phyloP scores from a whole-genome alignment of 2,888 invertebrate genomes.

The Aplocera efformata region DNA sequence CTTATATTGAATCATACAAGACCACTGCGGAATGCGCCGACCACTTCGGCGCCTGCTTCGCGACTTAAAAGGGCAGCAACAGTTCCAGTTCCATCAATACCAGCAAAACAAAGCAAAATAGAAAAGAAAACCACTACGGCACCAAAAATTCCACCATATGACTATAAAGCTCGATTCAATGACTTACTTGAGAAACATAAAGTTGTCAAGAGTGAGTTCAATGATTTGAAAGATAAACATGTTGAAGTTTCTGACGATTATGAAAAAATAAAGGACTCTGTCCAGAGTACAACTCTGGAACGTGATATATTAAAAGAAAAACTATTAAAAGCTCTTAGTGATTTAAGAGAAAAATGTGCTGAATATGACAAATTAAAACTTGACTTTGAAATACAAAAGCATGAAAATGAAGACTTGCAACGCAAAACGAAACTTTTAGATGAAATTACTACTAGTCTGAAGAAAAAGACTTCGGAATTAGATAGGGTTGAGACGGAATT shows the following conservation, averaged over 20 bases:
- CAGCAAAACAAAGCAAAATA: slow-evolving; percentile 56
- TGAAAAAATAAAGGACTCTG: slow-evolving; percentile 69
- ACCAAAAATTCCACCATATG: slow-evolving; percentile 82
- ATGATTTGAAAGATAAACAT: slow-evolving; percentile 72
- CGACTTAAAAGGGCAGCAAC: slow-evolving; percentile 62
- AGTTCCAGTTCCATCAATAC: slow-evolving; percentile 47
- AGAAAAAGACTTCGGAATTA: slow-evolving; percentile 59
- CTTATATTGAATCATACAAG: slow-evolving; percentile 65
- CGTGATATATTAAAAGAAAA: slow-evolving; percentile 62
- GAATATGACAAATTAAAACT: slow-evolving; percentile 62
- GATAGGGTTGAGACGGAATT: slow-evolving; percentile 59
- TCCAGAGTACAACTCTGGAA: slow-evolving; percentile 50
- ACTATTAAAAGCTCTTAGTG: slow-evolving; percentile 52
- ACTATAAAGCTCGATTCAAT: slow-evolving; percentile 83
- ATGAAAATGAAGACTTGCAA: slow-evolving; percentile 64
- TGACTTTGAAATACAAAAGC: slow-evolving; percentile 65
- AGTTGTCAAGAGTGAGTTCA: slow-evolving; percentile 73
- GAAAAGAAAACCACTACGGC: slow-evolving; percentile 64
- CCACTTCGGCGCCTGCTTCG: slow-evolving; percentile 45
- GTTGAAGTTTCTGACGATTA: slow-evolving; percentile 74
- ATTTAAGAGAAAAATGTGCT: slow-evolving; percentile 54
- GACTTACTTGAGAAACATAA: slow-evolving; percentile 82
- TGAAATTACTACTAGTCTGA: slow-evolving; percentile 62
- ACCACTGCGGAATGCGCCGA: slow-evolving; percentile 44
- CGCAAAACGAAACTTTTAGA: slow-evolving; percentile 63